Percentiles rank a stretch among this genome's conserved stretches.
Evolutionary conservation across 2,888 invertebrate species (phyloP).

Genomic region (Nomada fucata): DNA sequence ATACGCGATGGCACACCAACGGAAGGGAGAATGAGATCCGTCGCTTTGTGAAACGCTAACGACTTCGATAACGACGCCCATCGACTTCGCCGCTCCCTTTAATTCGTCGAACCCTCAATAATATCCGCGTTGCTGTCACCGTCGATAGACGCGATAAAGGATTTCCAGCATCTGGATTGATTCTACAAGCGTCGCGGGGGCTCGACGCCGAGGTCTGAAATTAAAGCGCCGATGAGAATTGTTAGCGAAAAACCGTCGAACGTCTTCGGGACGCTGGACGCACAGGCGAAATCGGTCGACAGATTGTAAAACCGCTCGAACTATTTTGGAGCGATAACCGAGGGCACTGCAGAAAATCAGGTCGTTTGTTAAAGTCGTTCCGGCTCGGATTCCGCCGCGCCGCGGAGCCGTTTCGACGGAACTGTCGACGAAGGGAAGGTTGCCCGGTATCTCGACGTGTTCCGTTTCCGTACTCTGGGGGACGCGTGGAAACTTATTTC

Average conservation of each 20-base stretch:
- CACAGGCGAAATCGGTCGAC: no score
- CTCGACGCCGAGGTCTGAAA: no score
- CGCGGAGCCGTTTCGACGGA: background rate
- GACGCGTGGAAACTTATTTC: conserved; percentile 22
- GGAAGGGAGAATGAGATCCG: conserved; percentile 31
- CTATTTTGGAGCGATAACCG: no score
- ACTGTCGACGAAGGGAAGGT: conserved; percentile 3
- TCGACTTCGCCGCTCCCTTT: conserved; percentile 35
- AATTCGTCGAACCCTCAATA: conserved; percentile 51
- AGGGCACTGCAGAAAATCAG: background rate
- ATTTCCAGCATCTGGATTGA: background rate
- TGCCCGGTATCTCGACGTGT: conserved; percentile 3
- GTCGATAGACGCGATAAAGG: background rate
- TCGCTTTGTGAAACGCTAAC: conserved; percentile 53
- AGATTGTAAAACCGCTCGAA: no score
- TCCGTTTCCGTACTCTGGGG: conserved; percentile 30
- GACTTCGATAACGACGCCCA: conserved; percentile 52
- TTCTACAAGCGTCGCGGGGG: no score
- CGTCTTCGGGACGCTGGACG: no score
- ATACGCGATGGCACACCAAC: conserved; percentile 24
- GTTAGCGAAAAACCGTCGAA: no score
- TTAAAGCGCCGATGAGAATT: background rate
- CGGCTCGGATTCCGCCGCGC: no score
- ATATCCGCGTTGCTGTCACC: conserved; percentile 9
- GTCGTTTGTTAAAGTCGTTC: background rate